Percentiles rank a stretch among this genome's conserved stretches.
phyloP scores from a whole-genome alignment of 2,113 vertebrate genomes.

The Pomatorhinus ruficollis region DNA sequence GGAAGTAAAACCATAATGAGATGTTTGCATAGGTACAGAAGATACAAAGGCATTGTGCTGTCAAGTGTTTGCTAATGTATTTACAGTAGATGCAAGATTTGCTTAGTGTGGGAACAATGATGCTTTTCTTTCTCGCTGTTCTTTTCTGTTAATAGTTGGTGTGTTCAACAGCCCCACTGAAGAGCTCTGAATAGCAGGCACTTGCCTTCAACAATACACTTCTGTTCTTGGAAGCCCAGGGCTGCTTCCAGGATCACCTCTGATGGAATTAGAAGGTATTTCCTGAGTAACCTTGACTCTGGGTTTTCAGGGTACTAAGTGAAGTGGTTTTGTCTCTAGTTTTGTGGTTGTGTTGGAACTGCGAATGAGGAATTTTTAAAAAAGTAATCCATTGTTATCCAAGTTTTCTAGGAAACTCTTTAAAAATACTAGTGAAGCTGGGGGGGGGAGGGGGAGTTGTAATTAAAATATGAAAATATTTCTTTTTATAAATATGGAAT shows the following conservation, averaged over 20 bases:
- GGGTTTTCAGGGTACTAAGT: background rate
- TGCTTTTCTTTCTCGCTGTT: background rate
- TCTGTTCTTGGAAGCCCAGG: background rate
- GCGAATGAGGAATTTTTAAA: background rate
- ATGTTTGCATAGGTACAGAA: background rate
- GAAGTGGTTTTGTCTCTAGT: background rate
- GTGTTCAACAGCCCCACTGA: background rate
- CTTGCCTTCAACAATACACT: background rate
- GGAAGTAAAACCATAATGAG: background rate
- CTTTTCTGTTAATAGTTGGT: background rate
- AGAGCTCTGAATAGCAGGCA: background rate
- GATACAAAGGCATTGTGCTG: background rate
- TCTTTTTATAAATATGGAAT: background rate
- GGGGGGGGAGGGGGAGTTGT: fast-evolving
- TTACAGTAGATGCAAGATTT: background rate
- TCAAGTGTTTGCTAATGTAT: background rate
- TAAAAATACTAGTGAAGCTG: background rate
- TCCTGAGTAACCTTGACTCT: background rate
- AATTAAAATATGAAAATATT: background rate
- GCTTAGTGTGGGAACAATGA: background rate
- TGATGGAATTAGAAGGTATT: background rate
- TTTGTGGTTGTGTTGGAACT: background rate
- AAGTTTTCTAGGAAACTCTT: background rate
- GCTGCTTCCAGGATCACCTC: background rate
- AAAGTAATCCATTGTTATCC: background rate